Conservation (phyloP, 2,888 invertebrate genomes). For the Drosophila affinis region DNA sequence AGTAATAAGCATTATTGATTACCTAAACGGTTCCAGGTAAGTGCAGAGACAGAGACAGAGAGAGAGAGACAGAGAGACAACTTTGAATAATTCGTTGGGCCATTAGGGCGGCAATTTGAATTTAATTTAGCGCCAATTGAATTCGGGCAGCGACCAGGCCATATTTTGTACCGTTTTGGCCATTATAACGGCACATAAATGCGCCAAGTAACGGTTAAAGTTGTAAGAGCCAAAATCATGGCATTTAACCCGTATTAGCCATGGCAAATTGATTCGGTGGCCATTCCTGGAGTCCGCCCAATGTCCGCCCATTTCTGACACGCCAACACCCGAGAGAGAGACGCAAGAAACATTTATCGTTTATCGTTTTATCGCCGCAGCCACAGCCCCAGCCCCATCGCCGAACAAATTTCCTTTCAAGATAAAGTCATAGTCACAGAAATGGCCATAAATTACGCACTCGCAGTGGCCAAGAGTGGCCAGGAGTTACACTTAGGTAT, state of each 20-base stretch:
- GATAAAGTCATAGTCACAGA: conserved; percentile 71
- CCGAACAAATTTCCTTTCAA: conserved; percentile 76
- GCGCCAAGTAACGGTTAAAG: conserved; percentile 35
- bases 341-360: conserved; percentile 53
- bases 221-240: conserved; percentile 48
- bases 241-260: conserved; percentile 74
- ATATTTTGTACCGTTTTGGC: conserved; percentile 27
- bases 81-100: conserved; percentile 19
- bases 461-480: conserved; percentile 4
- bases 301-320: neutral
- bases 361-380: conserved; percentile 41
- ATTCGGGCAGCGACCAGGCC: conserved; percentile 9
- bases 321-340: conserved; percentile 22
- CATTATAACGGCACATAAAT: conserved; percentile 35
- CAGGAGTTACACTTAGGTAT: conserved; percentile 49
- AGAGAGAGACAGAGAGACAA: neutral
- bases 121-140: conserved; percentile 35
- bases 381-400: conserved; percentile 32
- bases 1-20: no score
- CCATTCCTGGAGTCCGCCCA: conserved; percentile 17
- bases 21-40: neutral
- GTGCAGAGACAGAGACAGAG: conserved; percentile 18
- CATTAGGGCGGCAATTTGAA: conserved; percentile 40
- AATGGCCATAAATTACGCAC: conserved; percentile 78
- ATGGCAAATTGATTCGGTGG: conserved; percentile 64